These are phyloP conservation scores for Brenthis daphne DNA, from an alignment of 2,888 invertebrate genomes.

Conservation along the genomic window DNA sequence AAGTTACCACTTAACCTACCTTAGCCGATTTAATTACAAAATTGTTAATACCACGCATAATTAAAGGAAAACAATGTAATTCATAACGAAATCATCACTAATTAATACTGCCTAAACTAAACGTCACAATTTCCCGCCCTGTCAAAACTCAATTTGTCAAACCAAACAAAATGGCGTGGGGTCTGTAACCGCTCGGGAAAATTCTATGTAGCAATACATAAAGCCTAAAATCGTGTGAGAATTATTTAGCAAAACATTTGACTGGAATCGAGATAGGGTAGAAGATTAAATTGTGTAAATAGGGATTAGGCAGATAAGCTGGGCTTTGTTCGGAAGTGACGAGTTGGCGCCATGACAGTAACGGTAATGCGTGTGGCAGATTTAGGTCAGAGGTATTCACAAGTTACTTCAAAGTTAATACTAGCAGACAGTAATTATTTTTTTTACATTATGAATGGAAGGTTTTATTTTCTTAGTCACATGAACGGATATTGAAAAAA, in stretches of 20 bases:
- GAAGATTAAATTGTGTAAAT: conserved; percentile 80
- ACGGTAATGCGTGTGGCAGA: conserved; percentile 60
- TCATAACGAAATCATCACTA: conserved; percentile 56
- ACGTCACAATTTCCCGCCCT: conserved; percentile 68
- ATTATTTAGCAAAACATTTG: conserved; percentile 41
- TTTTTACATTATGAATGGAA: conserved; percentile 20
- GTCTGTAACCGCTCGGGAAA: conserved; percentile 45
- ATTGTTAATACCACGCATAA: conserved; percentile 35
- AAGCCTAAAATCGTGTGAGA: conserved; percentile 58
- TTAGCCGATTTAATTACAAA: background rate
- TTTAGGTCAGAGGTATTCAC: conserved; percentile 54
- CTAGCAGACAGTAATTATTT: conserved; percentile 20
- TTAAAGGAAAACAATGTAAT: conserved; percentile 55
- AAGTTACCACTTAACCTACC: background rate
- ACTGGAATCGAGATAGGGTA: conserved; percentile 43
- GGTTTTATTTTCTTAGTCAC: conserved; percentile 4
- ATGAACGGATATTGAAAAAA: background rate
- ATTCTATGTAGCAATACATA: conserved; percentile 54
- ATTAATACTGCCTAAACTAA: conserved; percentile 56
- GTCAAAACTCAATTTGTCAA: conserved; percentile 82
- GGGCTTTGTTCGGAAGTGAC: conserved; percentile 69
- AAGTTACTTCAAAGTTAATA: conserved; percentile 40
- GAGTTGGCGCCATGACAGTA: conserved; percentile 65
- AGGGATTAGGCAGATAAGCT: conserved; percentile 79
- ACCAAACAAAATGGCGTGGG: conserved; percentile 74